Percentiles rank a stretch among this genome's conserved stretches.
Evolutionary conservation across 1,140 invertebrate genomes (phyloP).

Genomic region (Philopotamus ludificatus): DNA sequence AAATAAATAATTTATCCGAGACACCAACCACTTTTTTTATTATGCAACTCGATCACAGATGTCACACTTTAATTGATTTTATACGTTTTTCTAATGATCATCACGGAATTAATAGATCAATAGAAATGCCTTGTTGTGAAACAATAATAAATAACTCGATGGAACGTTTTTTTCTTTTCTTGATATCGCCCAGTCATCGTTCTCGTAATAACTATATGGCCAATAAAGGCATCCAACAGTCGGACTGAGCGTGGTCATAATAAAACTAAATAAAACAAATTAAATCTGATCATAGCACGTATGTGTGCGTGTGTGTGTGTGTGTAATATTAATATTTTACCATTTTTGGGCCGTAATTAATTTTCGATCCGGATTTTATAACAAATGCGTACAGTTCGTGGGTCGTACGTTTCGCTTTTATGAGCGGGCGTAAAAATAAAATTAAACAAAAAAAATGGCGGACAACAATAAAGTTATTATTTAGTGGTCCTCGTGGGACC

Average conservation of each 20-base stretch:
- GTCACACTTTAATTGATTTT: too few relatives aligned
- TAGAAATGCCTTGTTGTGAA: constrained; percentile 10
- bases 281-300: constrained; percentile 16
- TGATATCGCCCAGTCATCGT: constrained; percentile 13
- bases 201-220: constrained; percentile 9
- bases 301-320: too few relatives aligned
- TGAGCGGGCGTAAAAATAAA: neutral
- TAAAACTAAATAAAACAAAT: constrained; percentile 12
- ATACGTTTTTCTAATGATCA: constrained; percentile 2
- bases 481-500: constrained; percentile 7
- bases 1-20: too few relatives aligned
- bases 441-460: neutral
- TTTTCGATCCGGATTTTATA: too few relatives aligned
- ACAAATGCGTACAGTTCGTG: neutral
- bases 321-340: too few relatives aligned
- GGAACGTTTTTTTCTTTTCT: too few relatives aligned
- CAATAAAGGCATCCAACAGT: constrained; percentile 17
- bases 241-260: constrained; percentile 3
- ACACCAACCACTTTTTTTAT: too few relatives aligned
- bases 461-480: constrained; percentile 23
- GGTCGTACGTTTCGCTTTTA: neutral
- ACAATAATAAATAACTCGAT: constrained; percentile 1
- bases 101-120: constrained; percentile 6
- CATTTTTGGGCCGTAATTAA: too few relatives aligned
- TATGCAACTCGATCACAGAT: too few relatives aligned